phyloP scores from a whole-genome alignment of 53 echinoderm and acorn worm genomes.

The Glandiceps talaboti region DNA sequence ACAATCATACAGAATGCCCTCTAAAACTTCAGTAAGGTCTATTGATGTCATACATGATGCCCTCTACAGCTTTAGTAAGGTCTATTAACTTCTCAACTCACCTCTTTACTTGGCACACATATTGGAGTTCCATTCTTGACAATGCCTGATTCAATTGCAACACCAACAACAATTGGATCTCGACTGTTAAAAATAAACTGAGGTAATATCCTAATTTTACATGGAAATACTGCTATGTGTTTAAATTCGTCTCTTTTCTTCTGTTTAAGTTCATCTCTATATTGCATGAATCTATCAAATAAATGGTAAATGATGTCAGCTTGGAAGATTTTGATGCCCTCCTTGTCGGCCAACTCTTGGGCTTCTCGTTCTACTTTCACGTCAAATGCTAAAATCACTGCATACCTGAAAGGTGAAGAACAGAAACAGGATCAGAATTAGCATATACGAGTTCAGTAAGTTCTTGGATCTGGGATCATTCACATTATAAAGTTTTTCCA shows the following conservation, averaged over 20 bases:
- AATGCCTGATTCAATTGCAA: slow-evolving; percentile 70
- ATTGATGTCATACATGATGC: too few species aligned
- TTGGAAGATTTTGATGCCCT: slow-evolving; percentile 86
- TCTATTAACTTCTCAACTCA: too few species aligned
- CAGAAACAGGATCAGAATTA: too few species aligned
- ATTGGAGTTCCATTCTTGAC: slow-evolving; percentile 92
- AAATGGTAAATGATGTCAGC: slow-evolving; percentile 99
- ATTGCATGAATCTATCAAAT: slow-evolving; percentile 86
- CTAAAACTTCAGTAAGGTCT: too few species aligned
- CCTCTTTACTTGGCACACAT: slow-evolving; percentile 86
- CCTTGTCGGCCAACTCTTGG: slow-evolving; percentile 95
- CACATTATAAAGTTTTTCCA: too few species aligned
- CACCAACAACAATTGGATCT: slow-evolving; percentile 86
- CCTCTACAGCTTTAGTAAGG: too few species aligned
- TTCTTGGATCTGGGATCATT: too few species aligned
- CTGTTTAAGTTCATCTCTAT: slow-evolving; percentile 58
- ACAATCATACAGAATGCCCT: too few species aligned
- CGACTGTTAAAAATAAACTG: slow-evolving; percentile 81
- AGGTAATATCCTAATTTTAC: slow-evolving; percentile 64
- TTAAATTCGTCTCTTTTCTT: slow-evolving; percentile 72
- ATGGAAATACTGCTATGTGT: slow-evolving; percentile 92
- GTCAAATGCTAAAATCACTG: slow-evolving; percentile 94
- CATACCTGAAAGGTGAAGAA: slow-evolving; percentile 37
- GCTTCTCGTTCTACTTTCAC: slow-evolving; percentile 88
- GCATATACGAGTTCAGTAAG: too few species aligned